Conservation (phyloP, 2,113 vertebrate genomes). For the Galemys pyrenaicus region DNA sequence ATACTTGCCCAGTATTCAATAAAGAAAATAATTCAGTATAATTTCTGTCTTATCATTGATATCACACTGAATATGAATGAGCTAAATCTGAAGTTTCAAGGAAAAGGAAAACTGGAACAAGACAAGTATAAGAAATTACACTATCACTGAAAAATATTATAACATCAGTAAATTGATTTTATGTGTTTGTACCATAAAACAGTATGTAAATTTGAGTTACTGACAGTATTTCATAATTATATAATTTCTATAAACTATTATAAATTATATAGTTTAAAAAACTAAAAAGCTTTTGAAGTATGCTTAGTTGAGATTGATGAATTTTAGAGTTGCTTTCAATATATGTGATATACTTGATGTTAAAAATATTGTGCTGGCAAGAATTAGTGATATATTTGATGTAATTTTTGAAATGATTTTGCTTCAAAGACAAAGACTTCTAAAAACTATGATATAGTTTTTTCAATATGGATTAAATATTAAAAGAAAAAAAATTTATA, state of each 20-base stretch:
- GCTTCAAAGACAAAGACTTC: neutral
- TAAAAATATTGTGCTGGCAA: neutral
- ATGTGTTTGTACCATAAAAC: neutral
- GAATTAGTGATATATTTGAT: neutral
- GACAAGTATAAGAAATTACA: neutral
- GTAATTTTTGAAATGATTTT: conserved; percentile 15
- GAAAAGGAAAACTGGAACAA: neutral
- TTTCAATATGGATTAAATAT: conserved; percentile 10
- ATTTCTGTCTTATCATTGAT: conserved; percentile 14
- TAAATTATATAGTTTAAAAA: neutral
- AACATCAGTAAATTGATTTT: neutral
- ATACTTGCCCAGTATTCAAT: neutral
- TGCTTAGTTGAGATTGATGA: neutral
- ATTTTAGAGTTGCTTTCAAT: neutral
- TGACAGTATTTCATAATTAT: neutral
- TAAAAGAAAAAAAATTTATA: conserved; percentile 3
- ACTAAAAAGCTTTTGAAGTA: neutral
- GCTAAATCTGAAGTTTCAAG: neutral
- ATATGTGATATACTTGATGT: neutral
- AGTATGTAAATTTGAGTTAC: neutral
- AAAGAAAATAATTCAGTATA: neutral
- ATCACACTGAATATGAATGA: neutral
- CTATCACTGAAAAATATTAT: neutral
- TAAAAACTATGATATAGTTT: neutral
- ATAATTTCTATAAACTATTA: no score